Evolutionary conservation across 2,888 invertebrate species (phyloP).

Genomic region (Branchipolynoe longqiensis): DNA sequence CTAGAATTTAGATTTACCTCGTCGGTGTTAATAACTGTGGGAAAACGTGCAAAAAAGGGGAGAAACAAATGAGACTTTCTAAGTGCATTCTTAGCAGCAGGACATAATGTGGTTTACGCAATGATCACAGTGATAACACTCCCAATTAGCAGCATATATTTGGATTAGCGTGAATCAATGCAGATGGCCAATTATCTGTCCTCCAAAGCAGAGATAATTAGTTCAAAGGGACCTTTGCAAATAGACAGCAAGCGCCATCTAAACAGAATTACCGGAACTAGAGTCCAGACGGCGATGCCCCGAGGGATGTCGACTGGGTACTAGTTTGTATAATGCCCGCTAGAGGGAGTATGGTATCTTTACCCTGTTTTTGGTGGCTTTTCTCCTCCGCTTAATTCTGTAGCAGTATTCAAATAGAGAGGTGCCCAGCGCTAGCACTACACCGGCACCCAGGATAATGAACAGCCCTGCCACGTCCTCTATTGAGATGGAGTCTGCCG

Average conservation of each 20-base stretch:
- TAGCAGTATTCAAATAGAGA: constrained; percentile 59
- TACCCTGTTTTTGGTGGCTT: constrained; percentile 56
- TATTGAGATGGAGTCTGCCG: constrained; percentile 51
- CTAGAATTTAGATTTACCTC: too few species aligned
- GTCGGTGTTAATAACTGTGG: too few species aligned
- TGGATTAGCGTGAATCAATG: too few species aligned
- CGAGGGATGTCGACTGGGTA: constrained; percentile 20
- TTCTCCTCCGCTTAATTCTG: constrained; percentile 36
- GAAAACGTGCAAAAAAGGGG: too few species aligned
- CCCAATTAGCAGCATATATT: too few species aligned
- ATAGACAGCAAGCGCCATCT: constrained; percentile 45
- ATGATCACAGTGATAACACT: too few species aligned
- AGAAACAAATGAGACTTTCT: too few species aligned
- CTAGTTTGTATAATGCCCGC: neutral
- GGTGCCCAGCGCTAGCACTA: constrained; percentile 58
- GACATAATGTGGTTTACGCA: too few species aligned
- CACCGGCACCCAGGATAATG: constrained; percentile 59
- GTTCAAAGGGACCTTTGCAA: too few species aligned
- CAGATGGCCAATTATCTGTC: too few species aligned
- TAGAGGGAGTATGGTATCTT: constrained; percentile 56
- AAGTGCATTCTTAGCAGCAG: too few species aligned
- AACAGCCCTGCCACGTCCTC: constrained; percentile 61
- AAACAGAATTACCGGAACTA: constrained; percentile 41
- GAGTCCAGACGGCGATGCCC: constrained; percentile 1
- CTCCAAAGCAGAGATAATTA: too few species aligned